These are phyloP conservation scores for Ecliptopera silaceata DNA, from an alignment of 2,888 invertebrate species.

Conservation along the genomic window DNA sequence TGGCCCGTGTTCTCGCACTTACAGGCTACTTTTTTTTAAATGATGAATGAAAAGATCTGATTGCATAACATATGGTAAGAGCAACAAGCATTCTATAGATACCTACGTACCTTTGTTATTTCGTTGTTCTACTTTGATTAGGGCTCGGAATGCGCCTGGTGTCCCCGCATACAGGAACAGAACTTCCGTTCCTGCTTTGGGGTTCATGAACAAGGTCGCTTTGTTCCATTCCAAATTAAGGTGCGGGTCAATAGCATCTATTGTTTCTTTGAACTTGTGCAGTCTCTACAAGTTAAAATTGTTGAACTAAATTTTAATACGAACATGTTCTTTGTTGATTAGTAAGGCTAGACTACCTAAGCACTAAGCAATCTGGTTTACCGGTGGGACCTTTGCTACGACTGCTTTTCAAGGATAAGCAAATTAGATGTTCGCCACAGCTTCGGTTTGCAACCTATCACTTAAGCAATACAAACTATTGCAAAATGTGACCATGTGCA, in stretches of 20 bases:
- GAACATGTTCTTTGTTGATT: conserved; percentile 17
- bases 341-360: neutral
- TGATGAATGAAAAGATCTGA: too few relatives aligned
- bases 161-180: conserved; percentile 55
- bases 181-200: conserved; percentile 59
- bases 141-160: conserved; percentile 61
- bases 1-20: conserved; percentile 52
- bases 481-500: too few relatives aligned
- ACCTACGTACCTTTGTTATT: conserved; percentile 32
- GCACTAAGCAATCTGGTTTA: neutral
- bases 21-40: neutral
- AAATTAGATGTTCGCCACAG: neutral
- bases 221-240: conserved; percentile 59
- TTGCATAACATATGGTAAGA: too few relatives aligned
- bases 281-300: conserved; percentile 48
- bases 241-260: conserved; percentile 49
- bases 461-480: too few relatives aligned
- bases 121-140: conserved; percentile 58
- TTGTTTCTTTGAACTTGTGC: conserved; percentile 48
- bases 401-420: neutral
- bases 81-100: neutral
- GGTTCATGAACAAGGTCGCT: conserved; percentile 63
- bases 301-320: conserved; percentile 6
- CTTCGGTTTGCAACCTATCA: too few relatives aligned
- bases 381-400: neutral